These are phyloP conservation scores for Mesorhabditis belari DNA, from an alignment of 2,888 invertebrate genomes.

Conservation along the genomic window DNA sequence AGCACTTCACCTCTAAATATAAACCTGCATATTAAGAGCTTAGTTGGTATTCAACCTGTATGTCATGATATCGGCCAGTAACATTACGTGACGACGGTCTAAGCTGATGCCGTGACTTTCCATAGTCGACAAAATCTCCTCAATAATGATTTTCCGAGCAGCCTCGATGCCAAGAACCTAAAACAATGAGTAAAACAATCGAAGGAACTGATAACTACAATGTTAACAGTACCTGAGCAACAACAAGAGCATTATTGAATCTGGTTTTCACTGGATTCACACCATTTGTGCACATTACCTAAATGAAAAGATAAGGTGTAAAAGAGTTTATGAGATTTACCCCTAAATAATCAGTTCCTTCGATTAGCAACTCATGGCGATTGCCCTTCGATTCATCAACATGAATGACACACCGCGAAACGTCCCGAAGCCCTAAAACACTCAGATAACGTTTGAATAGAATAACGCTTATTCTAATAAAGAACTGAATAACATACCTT, in stretches of 20 bases:
- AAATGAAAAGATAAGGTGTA: too few species aligned
- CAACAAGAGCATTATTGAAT: constrained; percentile 90
- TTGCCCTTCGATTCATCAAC: constrained; percentile 68
- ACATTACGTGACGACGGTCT: constrained; percentile 90
- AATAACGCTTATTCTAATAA: too few species aligned
- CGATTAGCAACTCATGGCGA: constrained; percentile 82
- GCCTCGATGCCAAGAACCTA: constrained; percentile 98
- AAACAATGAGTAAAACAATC: too few species aligned
- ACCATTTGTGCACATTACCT: constrained; percentile 55
- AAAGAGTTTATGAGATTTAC: constrained; percentile 5
- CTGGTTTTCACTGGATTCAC: constrained; percentile 74
- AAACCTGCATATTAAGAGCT: neutral
- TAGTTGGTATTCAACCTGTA: constrained; percentile 58
- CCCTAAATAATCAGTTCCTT: constrained; percentile 71
- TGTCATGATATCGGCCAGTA: constrained; percentile 96
- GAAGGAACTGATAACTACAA: too few species aligned
- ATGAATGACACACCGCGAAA: constrained; percentile 85
- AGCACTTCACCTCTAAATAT: constrained; percentile 74
- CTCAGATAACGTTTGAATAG: neutral
- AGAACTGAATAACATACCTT: constrained; percentile 59
- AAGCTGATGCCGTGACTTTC: constrained; percentile 95
- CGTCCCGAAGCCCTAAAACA: constrained; percentile 68
- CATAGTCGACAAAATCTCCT: constrained; percentile 93
- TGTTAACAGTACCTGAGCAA: constrained; percentile 54
- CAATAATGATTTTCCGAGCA: constrained; percentile 87